Evolutionary conservation across 2,888 invertebrate species (phyloP).

Genomic region (Lasioglossum calceatum): DNA sequence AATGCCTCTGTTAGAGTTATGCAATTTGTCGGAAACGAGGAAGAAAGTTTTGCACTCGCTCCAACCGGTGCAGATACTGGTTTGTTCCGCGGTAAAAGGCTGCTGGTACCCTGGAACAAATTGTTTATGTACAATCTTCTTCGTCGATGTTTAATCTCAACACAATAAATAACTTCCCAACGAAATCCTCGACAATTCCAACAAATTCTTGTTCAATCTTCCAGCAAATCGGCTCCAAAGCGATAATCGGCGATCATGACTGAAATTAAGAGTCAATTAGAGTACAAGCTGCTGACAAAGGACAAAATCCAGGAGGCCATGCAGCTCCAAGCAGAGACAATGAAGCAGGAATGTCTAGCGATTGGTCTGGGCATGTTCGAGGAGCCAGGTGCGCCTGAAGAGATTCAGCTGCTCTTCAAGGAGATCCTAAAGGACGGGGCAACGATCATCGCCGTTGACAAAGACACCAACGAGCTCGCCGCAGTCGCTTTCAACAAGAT

Average conservation of each 20-base stretch:
- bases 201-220: neutral
- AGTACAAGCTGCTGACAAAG: slow-evolving; percentile 59
- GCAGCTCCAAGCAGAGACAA: slow-evolving; percentile 70
- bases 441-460: slow-evolving; percentile 87
- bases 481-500: slow-evolving; percentile 89
- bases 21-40: neutral
- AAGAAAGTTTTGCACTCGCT: neutral
- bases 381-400: slow-evolving; percentile 75
- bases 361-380: slow-evolving; percentile 77
- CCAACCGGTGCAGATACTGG: neutral
- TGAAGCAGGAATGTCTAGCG: slow-evolving; percentile 76
- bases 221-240: neutral
- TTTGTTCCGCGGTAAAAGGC: neutral
- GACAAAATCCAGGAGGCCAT: slow-evolving; percentile 73
- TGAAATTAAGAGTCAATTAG: neutral
- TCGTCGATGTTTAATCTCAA: no score
- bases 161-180: neutral
- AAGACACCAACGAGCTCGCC: slow-evolving; percentile 85
- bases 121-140: neutral
- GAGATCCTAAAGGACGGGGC: slow-evolving; percentile 86
- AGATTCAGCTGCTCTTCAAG: slow-evolving; percentile 70
- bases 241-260: neutral
- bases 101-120: neutral
- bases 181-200: neutral
- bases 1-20: neutral